Percentiles rank a stretch among this genome's conserved stretches.
Evolutionary conservation across 2,113 vertebrate species (phyloP).

Genomic region (Tursiops truncatus): DNA sequence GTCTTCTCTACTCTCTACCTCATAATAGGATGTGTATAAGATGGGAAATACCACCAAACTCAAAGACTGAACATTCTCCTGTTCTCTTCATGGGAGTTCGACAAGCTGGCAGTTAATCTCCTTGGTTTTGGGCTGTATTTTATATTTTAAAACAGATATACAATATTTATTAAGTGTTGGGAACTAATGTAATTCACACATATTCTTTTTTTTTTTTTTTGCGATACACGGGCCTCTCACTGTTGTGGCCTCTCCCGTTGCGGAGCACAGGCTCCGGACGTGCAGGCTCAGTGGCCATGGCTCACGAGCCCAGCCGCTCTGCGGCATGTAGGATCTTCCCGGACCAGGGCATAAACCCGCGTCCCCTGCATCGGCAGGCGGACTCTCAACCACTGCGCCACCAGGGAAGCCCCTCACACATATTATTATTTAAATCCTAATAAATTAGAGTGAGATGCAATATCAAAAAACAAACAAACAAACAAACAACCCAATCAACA

Average conservation of each 20-base stretch:
- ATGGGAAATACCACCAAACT: neutral
- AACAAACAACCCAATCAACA: no score
- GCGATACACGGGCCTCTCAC: rapidly evolving
- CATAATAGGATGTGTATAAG: neutral
- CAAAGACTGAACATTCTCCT: neutral
- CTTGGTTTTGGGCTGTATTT: neutral
- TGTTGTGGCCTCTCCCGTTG: no score
- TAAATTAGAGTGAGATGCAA: neutral
- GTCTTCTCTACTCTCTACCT: neutral
- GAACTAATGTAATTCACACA: neutral
- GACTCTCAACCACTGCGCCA: no score
- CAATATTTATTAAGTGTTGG: neutral
- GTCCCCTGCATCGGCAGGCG: no score
- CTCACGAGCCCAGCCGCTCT: no score
- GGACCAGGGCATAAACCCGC: no score
- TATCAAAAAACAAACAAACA: no score
- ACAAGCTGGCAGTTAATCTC: neutral
- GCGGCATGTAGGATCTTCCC: no score
- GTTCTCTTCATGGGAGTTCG: neutral
- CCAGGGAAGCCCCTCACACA: no score
- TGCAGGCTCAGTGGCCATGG: no score
- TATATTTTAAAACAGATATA: conserved; percentile 21
- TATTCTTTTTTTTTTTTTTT: neutral
- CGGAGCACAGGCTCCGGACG: no score
- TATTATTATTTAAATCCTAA: neutral